Conservation (phyloP, 2,113 vertebrate species). For the Phalacrocorax carbo region DNA sequence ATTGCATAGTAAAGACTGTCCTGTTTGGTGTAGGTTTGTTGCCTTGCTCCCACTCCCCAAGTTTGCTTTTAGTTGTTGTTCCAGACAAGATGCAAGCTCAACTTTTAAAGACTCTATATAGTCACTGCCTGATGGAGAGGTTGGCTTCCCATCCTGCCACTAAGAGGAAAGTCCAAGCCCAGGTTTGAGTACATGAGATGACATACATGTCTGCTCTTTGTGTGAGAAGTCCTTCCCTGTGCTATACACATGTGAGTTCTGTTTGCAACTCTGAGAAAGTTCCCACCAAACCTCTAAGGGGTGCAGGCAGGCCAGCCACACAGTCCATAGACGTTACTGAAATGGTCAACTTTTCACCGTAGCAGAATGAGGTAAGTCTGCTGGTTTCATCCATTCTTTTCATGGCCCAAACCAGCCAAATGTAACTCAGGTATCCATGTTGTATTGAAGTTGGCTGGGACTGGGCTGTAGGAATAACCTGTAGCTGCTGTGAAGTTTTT, state of each 20-base stretch:
- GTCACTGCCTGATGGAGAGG: neutral
- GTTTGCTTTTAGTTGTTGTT: neutral
- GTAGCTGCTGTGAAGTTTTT: neutral
- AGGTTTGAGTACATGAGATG: neutral
- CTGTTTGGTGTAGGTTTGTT: neutral
- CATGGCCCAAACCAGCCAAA: neutral
- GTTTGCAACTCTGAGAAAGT: neutral
- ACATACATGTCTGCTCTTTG: neutral
- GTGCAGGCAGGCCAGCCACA: neutral
- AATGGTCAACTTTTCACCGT: neutral
- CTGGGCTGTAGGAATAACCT: neutral
- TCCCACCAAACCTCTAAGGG: neutral
- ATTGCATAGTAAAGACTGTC: neutral
- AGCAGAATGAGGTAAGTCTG: neutral
- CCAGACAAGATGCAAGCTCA: neutral
- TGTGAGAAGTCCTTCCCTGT: neutral
- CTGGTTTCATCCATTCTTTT: neutral
- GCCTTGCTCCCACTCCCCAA: neutral
- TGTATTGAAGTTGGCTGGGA: neutral
- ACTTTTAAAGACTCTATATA: neutral
- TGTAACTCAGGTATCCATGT: neutral
- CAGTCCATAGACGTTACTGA: neutral
- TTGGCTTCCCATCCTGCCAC: neutral
- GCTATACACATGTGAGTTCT: rapidly evolving
- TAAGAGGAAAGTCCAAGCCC: neutral